A percentile compares a stretch with the other conserved stretches of the same genome.
Conservation (phyloP, 2,888 invertebrate genomes). For the Euzophera pinguis region DNA sequence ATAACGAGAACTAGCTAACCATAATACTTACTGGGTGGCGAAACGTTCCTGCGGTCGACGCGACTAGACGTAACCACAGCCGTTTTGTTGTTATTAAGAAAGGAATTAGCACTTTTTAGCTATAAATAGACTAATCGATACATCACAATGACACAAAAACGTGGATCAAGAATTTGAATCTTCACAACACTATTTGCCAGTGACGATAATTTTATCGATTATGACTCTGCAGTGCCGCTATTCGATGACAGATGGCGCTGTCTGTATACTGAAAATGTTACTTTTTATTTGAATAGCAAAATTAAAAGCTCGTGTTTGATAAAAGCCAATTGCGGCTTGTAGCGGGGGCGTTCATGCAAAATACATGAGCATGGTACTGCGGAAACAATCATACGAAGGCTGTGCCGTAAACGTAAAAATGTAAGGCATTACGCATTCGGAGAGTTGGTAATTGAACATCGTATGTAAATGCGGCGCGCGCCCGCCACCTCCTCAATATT, state of each 20-base stretch:
- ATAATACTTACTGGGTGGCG: conserved; percentile 31
- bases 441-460: conserved; percentile 67
- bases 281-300: background rate
- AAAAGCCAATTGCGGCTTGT: conserved; percentile 4
- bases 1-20: conserved; percentile 50
- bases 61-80: conserved; percentile 32
- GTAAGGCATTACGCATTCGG: conserved; percentile 59
- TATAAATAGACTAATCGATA: background rate
- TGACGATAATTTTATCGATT: conserved; percentile 41
- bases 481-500: conserved; percentile 66
- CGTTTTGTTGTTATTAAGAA: conserved; percentile 32
- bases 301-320: background rate
- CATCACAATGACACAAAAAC: background rate
- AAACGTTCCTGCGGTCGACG: conserved; percentile 33
- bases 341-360: conserved; percentile 23
- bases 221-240: conserved; percentile 41
- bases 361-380: conserved; percentile 32
- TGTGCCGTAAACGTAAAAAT: conserved; percentile 54
- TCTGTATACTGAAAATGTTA: conserved; percentile 14
- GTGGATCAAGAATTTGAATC: background rate
- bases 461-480: conserved; percentile 66
- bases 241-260: conserved; percentile 64
- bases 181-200: background rate
- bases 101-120: conserved; percentile 8
- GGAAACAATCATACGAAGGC: conserved; percentile 36